phyloP scores from a whole-genome alignment of 2,888 invertebrate species.

The Orthonevra nobilis region DNA sequence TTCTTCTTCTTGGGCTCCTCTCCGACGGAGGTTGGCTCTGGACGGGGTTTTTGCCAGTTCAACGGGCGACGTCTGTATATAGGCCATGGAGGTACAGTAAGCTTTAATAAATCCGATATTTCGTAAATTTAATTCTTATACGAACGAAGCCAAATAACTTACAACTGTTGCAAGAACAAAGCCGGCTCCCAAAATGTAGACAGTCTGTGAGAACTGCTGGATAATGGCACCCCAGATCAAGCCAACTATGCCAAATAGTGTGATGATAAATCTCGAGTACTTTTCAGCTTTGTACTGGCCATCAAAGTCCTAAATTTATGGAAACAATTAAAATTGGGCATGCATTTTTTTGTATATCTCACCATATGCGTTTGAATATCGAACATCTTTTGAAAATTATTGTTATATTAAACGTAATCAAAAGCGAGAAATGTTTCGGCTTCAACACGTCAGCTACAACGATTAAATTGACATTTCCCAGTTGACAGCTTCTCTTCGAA shows the following conservation, averaged over 20 bases:
- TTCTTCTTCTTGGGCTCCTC: conserved; percentile 82
- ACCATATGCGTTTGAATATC: conserved; percentile 81
- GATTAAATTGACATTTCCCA: conserved; percentile 2
- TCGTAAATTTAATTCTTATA: conserved; percentile 14
- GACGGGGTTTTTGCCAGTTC: conserved; percentile 91
- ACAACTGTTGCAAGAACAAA: conserved; percentile 92
- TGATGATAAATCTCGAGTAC: conserved; percentile 93
- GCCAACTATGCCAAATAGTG: conserved; percentile 94
- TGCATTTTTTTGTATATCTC: conserved; percentile 27
- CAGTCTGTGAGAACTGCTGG: conserved; percentile 97
- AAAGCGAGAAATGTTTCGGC: conserved; percentile 25
- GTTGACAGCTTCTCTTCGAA: conserved; percentile 6
- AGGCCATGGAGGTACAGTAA: conserved; percentile 98
- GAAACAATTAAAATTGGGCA: neutral
- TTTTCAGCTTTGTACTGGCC: conserved; percentile 95
- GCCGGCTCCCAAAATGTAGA: conserved; percentile 95
- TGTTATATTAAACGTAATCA: conserved; percentile 52
- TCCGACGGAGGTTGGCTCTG: conserved; percentile 78
- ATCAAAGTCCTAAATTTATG: conserved; percentile 91
- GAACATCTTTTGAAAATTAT: conserved; percentile 74
- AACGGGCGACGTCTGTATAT: conserved; percentile 93
- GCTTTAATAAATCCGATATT: conserved; percentile 79
- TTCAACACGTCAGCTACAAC: conserved; percentile 62
- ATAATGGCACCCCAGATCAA: conserved; percentile 95
- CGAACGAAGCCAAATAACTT: conserved; percentile 74